Conservation (phyloP, 2,888 invertebrate species). For the Horisme vitalbata region DNA sequence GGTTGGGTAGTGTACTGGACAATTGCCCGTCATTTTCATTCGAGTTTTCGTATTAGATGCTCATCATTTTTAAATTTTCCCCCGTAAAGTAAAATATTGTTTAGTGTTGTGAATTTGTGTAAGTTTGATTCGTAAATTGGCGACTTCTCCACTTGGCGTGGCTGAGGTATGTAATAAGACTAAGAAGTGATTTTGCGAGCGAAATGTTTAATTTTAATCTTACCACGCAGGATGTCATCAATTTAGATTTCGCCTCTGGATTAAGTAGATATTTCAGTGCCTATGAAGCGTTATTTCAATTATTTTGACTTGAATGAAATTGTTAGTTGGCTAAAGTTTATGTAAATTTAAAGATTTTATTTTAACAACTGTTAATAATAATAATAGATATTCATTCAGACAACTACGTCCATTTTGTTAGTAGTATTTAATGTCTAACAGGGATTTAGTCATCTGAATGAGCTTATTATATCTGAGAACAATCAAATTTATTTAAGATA, state of each 20-base stretch:
- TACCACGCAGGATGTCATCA: constrained; percentile 34
- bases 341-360: too few species aligned
- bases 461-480: too few species aligned
- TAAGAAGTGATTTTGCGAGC: constrained; percentile 18
- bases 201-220: constrained; percentile 32
- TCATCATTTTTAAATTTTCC: constrained; percentile 37
- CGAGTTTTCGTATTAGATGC: constrained; percentile 43
- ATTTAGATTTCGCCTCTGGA: constrained; percentile 33
- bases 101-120: not conserved
- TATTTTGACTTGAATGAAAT: too few species aligned
- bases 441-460: too few species aligned
- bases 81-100: not conserved
- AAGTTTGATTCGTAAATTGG: not conserved
- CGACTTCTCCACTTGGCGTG: constrained; percentile 3
- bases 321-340: too few species aligned
- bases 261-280: constrained; percentile 30
- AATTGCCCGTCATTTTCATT: constrained; percentile 48
- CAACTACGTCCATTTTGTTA: too few species aligned
- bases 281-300: not conserved
- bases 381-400: too few species aligned
- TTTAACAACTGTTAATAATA: too few species aligned
- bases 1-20: constrained; percentile 42
- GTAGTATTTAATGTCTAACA: too few species aligned
- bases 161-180: constrained; percentile 21
- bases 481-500: too few species aligned